These are phyloP conservation scores for Metacarcinus magister DNA, from an alignment of 2,888 invertebrate species.

Conservation along the genomic window DNA sequence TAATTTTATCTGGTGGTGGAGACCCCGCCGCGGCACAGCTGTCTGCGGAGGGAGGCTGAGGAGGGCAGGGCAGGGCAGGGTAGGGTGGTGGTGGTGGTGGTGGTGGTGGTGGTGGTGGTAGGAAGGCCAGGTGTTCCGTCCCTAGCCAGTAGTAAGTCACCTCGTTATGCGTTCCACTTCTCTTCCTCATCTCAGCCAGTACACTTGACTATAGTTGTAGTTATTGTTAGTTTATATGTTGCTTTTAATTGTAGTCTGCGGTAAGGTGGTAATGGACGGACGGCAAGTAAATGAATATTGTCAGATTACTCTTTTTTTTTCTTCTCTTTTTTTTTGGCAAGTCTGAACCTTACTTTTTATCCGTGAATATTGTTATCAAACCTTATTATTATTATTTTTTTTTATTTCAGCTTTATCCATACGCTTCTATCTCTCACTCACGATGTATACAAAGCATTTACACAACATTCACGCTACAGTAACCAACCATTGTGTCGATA, in stretches of 20 bases:
- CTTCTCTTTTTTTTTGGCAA: no score
- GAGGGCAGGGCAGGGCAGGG: neutral
- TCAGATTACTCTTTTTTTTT: no score
- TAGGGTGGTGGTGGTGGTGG: neutral
- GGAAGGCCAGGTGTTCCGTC: neutral
- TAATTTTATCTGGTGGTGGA: neutral
- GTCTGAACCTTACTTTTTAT: no score
- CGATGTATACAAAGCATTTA: no score
- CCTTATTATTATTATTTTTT: neutral
- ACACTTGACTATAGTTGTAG: neutral
- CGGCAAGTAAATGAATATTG: no score
- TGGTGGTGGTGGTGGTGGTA: neutral
- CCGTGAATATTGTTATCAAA: no score
- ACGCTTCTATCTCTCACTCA: neutral
- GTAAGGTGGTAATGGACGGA: no score
- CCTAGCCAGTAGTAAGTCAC: neutral
- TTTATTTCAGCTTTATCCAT: neutral
- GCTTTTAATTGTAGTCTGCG: no score
- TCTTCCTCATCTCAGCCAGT: neutral
- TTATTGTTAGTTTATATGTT: no score
- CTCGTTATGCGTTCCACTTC: neutral
- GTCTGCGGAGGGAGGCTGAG: conserved; percentile 28
- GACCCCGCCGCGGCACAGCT: neutral
- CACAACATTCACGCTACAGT: no score
- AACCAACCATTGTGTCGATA: no score